Evolutionary conservation across 2,113 vertebrate species (phyloP).

Genomic region (Tautogolabrus adspersus): DNA sequence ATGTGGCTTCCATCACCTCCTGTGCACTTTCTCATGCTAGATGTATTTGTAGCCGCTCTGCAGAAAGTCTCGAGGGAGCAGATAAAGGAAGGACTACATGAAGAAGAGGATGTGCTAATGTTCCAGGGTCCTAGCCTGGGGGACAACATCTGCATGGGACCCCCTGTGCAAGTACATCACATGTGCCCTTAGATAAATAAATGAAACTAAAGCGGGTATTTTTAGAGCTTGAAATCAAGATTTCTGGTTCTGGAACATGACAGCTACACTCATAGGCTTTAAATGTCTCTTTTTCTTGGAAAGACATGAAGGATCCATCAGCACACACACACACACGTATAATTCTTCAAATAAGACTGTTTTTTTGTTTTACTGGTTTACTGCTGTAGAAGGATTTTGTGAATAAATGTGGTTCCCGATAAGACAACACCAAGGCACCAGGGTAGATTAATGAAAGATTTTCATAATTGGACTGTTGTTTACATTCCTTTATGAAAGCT

Average conservation of each 20-base stretch:
- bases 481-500: no score
- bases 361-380: neutral
- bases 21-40: conserved; percentile 8
- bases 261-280: conserved; percentile 8
- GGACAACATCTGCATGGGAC: conserved; percentile 48
- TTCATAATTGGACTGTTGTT: no score
- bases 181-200: conserved; percentile 57
- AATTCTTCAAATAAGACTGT: neutral
- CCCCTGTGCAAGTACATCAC: conserved; percentile 33
- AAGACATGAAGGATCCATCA: neutral
- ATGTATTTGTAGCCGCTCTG: conserved; percentile 24
- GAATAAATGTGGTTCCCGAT: no score
- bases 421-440: no score
- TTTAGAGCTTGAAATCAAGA: conserved; percentile 48
- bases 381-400: neutral
- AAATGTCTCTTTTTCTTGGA: neutral
- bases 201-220: conserved; percentile 26
- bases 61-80: conserved; percentile 12
- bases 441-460: no score
- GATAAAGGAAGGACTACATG: conserved; percentile 11
- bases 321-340: neutral
- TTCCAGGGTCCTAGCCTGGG: conserved; percentile 33
- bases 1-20: conserved; percentile 23
- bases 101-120: conserved; percentile 25
- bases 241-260: conserved; percentile 8